phyloP scores from a whole-genome alignment of 1,140 invertebrate species.

The Listronotus bonariensis region DNA sequence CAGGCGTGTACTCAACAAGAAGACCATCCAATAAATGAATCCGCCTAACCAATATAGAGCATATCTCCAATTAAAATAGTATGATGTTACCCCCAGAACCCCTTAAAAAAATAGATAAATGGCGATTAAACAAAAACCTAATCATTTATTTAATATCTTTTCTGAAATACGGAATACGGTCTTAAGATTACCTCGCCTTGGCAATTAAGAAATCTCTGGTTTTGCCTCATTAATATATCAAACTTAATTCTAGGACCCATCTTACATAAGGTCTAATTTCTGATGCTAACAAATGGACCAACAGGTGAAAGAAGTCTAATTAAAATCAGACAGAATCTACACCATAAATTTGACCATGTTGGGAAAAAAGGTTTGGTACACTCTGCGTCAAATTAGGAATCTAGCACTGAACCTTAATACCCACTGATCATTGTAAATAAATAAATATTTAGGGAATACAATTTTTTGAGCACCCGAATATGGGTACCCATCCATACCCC shows the following conservation, averaged over 20 bases:
- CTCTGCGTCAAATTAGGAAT: too few relatives aligned
- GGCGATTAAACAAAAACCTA: background rate
- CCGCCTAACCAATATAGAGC: too few relatives aligned
- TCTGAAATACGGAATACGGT: background rate
- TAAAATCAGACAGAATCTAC: constrained; percentile 26
- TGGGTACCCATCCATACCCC: too few relatives aligned
- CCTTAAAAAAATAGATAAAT: background rate
- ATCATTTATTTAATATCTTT: background rate
- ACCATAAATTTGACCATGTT: constrained; percentile 32
- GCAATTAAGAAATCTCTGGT: background rate
- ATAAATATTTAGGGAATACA: too few relatives aligned
- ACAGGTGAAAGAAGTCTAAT: constrained; percentile 39
- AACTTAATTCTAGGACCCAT: constrained; percentile 27
- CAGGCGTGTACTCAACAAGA: too few relatives aligned
- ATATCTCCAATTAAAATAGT: too few relatives aligned
- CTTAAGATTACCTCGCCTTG: too few relatives aligned
- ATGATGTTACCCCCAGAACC: too few relatives aligned
- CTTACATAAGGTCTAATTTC: constrained; percentile 35
- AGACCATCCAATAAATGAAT: too few relatives aligned
- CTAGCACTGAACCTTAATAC: too few relatives aligned
- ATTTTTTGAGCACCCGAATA: too few relatives aligned
- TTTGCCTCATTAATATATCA: constrained; percentile 33
- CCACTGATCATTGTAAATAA: too few relatives aligned
- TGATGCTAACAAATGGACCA: constrained; percentile 35
- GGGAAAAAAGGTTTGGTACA: constrained; percentile 26